A percentile compares a stretch with the other conserved stretches of the same genome.
Evolutionary conservation across 2,113 vertebrate species (phyloP).

Genomic region (Gymnarchus niloticus): DNA sequence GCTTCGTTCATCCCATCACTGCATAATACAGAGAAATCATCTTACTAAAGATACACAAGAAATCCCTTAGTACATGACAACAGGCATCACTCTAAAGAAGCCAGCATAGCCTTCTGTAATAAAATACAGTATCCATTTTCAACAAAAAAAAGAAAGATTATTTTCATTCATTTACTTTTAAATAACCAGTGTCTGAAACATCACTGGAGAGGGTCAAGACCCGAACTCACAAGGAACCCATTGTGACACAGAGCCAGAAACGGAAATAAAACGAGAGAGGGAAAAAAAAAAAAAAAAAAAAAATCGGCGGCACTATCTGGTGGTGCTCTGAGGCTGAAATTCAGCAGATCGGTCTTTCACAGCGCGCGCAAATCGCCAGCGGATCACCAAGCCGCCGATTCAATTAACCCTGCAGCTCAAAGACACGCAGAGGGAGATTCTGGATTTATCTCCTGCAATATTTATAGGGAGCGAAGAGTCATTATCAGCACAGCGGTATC

Average conservation of each 20-base stretch:
- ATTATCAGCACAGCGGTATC: conserved; percentile 29
- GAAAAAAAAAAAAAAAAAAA: no score
- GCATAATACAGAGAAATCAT: not conserved
- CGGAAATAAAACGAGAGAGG: conserved; percentile 11
- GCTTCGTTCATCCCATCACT: no score
- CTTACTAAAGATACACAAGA: not conserved
- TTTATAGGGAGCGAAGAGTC: conserved; percentile 25
- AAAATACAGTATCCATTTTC: not conserved
- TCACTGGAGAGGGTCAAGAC: not conserved
- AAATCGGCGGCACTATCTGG: not conserved
- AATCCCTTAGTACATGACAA: not conserved
- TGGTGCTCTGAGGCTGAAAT: not conserved
- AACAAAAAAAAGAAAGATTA: not conserved
- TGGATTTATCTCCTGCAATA: conserved; percentile 29
- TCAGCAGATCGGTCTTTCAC: not conserved
- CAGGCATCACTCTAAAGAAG: not conserved
- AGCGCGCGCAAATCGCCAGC: not conserved
- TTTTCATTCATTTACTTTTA: not conserved
- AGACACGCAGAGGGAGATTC: conserved; percentile 25
- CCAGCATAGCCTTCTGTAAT: not conserved
- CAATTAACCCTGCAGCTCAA: conserved; percentile 33
- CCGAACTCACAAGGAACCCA: not conserved
- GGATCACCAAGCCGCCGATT: conserved; percentile 22
- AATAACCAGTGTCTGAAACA: not conserved
- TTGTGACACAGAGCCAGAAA: not conserved